Evolutionary conservation across 2,113 vertebrate genomes (phyloP), one percentile per base, ranked within the genome.

Genomic region (Otis tarda): DNA sequence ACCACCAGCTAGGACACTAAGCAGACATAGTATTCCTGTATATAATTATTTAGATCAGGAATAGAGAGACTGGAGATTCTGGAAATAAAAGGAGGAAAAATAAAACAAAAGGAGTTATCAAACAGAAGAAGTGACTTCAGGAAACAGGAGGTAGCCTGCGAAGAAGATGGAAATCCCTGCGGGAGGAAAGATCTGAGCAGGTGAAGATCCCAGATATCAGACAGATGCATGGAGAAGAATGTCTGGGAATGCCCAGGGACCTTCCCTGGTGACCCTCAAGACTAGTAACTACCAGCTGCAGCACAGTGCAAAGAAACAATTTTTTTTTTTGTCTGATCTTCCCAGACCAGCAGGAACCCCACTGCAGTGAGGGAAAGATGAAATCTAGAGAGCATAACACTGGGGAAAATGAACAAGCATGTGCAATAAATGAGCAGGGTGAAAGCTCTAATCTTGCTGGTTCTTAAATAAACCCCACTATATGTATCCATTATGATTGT

Each of bases 401-500:
- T 30, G 20, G 6, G 6, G 10, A 37, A 85, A 80, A 6, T 30
- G 23, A 68, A 15, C 22, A 68, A 67, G 5, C 1, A 0, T 20
- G 6, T 55, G n/a, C 6, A 17, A 61, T 35, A 75, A 68, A 39
- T 31, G 5, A 80, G 12, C 41, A 43, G 41, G 41, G 41, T 43
- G 41, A 43, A 43, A 43, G 41, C 41, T 16, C 41, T 43, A 43
- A 43, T 43, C 41, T 43, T 7, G 4, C 5, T 35, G 7, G 2
- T 47, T 89, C 56, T 75, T 64, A 67, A 75, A 70, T 23, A 67
- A 87, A 59, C 3, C 20, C 12, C 11, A 16, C 14, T 61, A 61
- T 53, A 43, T 0, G 0, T 11, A 70, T 18, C 14, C 6, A 14
- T 15, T 50, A 5, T 14, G n/a, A 8, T 4, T 49, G 13, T 23